These are phyloP conservation scores for Dryoscopus gambensis DNA, from an alignment of 2,113 vertebrate genomes.

Conservation along the genomic window DNA sequence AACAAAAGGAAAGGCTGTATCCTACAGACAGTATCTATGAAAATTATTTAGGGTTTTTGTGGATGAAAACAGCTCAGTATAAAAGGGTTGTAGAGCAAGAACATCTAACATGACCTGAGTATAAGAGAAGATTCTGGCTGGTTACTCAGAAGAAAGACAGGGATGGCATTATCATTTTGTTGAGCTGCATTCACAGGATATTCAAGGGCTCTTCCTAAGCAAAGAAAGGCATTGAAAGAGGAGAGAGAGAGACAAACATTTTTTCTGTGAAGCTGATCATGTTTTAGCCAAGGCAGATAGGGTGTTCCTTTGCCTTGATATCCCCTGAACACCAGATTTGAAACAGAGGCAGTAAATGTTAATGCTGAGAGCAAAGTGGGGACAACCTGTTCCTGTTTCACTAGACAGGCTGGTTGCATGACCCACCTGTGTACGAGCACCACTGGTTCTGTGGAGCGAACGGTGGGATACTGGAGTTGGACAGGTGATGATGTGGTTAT, in stretches of 20 bases:
- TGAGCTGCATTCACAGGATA: neutral
- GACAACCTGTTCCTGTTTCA: neutral
- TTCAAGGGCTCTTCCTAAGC: neutral
- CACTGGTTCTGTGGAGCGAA: accelerated
- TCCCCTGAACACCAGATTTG: neutral
- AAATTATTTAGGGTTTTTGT: neutral
- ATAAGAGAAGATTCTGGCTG: neutral
- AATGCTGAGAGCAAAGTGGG: neutral
- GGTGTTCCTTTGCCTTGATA: neutral
- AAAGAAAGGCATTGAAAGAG: neutral
- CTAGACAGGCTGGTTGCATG: neutral
- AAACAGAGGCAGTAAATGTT: neutral
- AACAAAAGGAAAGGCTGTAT: neutral
- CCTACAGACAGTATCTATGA: neutral
- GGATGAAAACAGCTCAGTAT: neutral
- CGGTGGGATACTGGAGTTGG: neutral
- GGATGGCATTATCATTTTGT: neutral
- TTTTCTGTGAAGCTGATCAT: neutral
- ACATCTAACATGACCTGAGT: neutral
- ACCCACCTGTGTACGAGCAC: neutral
- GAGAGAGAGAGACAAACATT: neutral
- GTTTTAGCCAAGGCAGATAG: neutral
- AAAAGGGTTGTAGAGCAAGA: neutral
- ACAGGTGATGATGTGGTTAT: neutral
- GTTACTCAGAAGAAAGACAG: neutral